A percentile compares a stretch with the other conserved stretches of the same genome.
phyloP scores from a whole-genome alignment of 2,113 vertebrate genomes.

The Tamias sibiricus region DNA sequence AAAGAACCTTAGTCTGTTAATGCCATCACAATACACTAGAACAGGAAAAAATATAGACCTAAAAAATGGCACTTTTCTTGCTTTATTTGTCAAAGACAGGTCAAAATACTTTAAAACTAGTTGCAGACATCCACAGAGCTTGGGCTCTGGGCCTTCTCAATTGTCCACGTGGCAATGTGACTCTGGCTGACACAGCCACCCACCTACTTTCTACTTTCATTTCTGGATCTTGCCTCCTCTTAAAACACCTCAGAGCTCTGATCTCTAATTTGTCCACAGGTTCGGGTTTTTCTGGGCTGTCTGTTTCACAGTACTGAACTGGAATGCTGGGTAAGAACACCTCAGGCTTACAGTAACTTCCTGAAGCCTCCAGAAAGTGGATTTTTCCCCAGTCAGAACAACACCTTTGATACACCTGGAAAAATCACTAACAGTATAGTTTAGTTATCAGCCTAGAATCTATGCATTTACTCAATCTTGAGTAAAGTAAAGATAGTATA shows the following conservation, averaged over 20 bases:
- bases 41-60: not conserved
- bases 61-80: constrained; percentile 2
- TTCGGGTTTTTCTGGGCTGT: not conserved
- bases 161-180: not conserved
- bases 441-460: not conserved
- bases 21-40: not conserved
- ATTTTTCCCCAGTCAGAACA: not conserved
- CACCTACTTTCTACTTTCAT: not conserved
- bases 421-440: not conserved
- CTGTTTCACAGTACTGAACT: not conserved
- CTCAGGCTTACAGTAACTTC: not conserved
- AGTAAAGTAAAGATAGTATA: not conserved
- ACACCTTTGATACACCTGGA: not conserved
- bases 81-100: not conserved
- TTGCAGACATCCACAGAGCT: not conserved
- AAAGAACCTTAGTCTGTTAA: not conserved
- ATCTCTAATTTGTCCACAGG: not conserved
- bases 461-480: not conserved
- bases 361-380: constrained; percentile 10
- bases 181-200: not conserved
- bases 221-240: not conserved
- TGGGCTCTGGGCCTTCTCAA: not conserved
- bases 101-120: constrained; percentile 41
- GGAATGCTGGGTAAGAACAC: constrained; percentile 4
- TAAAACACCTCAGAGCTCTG: not conserved